Evolutionary conservation across 2,888 invertebrate genomes (phyloP).

Genomic region (Steinernema hermaphroditum): DNA sequence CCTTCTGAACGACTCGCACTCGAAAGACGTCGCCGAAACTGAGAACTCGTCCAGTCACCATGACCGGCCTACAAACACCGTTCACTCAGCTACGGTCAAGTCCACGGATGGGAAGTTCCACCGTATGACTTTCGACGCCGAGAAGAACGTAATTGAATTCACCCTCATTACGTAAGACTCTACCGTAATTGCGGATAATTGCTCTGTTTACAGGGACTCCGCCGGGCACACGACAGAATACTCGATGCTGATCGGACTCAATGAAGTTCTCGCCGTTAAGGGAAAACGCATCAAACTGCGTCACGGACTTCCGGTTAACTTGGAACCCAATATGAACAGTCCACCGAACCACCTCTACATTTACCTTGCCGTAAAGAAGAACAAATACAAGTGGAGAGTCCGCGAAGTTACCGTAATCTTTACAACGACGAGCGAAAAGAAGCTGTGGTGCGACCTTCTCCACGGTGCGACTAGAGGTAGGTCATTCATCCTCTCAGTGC

Average conservation of each 20-base stretch:
- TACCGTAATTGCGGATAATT: background rate
- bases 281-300: slow-evolving; percentile 40
- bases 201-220: slow-evolving; percentile 32
- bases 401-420: slow-evolving; percentile 48
- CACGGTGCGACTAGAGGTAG: slow-evolving; percentile 38
- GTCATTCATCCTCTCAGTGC: no score
- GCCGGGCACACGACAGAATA: slow-evolving; percentile 36
- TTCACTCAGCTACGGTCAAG: slow-evolving; percentile 35
- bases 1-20: slow-evolving; percentile 13
- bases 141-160: slow-evolving; percentile 52
- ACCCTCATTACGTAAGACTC: slow-evolving; percentile 48
- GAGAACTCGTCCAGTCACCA: background rate
- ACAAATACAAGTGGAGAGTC: slow-evolving; percentile 61
- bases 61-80: slow-evolving; percentile 21
- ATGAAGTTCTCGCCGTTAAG: slow-evolving; percentile 44
- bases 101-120: slow-evolving; percentile 50
- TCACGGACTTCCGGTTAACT: slow-evolving; percentile 41
- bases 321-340: slow-evolving; percentile 33
- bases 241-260: slow-evolving; percentile 36
- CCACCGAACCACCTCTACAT: slow-evolving; percentile 53
- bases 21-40: background rate
- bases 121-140: slow-evolving; percentile 52
- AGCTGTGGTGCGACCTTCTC: slow-evolving; percentile 44
- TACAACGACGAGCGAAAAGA: slow-evolving; percentile 50
- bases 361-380: slow-evolving; percentile 61